phyloP scores from a whole-genome alignment of 2,888 invertebrate species.

The Cryptocephalus primarius region DNA sequence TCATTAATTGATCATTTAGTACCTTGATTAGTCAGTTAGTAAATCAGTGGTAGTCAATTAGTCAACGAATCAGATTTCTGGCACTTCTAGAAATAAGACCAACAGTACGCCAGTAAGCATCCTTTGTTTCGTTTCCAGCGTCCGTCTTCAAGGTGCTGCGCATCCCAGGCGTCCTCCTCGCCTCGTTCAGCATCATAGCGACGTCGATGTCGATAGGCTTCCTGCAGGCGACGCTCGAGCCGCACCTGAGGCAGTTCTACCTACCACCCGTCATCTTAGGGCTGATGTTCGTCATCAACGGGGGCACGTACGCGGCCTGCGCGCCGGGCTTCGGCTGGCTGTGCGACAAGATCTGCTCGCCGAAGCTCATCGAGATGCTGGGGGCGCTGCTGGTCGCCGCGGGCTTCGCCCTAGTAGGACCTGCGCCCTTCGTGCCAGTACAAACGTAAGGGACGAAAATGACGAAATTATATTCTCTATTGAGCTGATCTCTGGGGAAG shows the following conservation, averaged over 20 bases:
- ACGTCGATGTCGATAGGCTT: constrained; percentile 80
- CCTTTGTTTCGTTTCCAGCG: constrained; percentile 37
- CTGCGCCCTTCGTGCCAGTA: constrained; percentile 63
- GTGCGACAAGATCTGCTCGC: constrained; percentile 56
- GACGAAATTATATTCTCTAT: constrained; percentile 4
- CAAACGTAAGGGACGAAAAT: constrained; percentile 53
- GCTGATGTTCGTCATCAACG: constrained; percentile 75
- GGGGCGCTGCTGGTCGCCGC: constrained; percentile 56
- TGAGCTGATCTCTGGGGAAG: too few species aligned
- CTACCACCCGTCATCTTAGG: constrained; percentile 62
- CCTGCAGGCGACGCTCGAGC: constrained; percentile 79
- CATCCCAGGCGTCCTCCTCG: constrained; percentile 64
- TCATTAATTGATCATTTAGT: too few species aligned
- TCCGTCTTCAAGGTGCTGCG: constrained; percentile 52
- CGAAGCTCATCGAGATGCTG: constrained; percentile 55
- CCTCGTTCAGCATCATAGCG: constrained; percentile 59
- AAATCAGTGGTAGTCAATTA: too few species aligned
- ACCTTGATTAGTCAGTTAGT: too few species aligned
- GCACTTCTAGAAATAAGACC: too few species aligned
- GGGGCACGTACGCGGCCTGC: constrained; percentile 66
- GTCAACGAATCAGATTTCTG: too few species aligned
- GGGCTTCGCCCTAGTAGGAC: constrained; percentile 68
- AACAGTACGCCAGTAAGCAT: not conserved
- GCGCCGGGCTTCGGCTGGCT: constrained; percentile 75
- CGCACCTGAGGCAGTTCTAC: constrained; percentile 67